A percentile compares a stretch with the other conserved stretches of the same genome.
Evolutionary conservation across 1,140 invertebrate genomes (phyloP).

Genomic region (Ephestia elutella): DNA sequence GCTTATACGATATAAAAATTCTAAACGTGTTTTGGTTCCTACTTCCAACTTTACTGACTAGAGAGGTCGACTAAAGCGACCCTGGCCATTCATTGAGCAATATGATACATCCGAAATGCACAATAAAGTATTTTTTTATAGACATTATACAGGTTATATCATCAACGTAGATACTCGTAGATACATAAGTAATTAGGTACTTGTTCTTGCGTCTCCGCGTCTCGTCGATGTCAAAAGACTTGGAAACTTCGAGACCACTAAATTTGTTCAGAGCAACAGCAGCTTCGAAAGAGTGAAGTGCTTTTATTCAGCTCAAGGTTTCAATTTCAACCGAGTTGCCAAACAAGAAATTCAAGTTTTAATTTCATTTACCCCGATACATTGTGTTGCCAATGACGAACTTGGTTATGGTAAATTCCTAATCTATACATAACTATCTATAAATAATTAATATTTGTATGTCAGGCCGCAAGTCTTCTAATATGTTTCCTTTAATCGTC

Average conservation of each 20-base stretch:
- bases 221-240: too few species aligned
- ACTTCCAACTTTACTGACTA: not conserved
- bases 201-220: too few species aligned
- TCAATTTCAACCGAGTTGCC: not conserved
- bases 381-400: not conserved
- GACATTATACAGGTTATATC: too few species aligned
- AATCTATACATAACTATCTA: too few species aligned
- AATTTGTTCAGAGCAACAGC: too few species aligned
- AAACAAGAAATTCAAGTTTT: conserved; percentile 1
- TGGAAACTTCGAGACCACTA: too few species aligned
- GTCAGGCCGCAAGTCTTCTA: too few species aligned
- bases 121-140: not conserved
- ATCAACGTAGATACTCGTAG: too few species aligned
- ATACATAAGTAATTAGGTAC: too few species aligned
- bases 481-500: too few species aligned
- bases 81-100: not conserved
- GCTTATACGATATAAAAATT: not conserved
- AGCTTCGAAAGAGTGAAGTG: not conserved
- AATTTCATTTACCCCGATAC: not conserved
- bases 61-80: not conserved
- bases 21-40: not conserved
- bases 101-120: not conserved
- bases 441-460: too few species aligned
- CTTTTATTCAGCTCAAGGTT: conserved; percentile 1
- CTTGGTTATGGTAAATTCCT: too few species aligned